Base-by-base conservation (phyloP, 1,140 invertebrate species). In the Cotesia typhae region DNA sequence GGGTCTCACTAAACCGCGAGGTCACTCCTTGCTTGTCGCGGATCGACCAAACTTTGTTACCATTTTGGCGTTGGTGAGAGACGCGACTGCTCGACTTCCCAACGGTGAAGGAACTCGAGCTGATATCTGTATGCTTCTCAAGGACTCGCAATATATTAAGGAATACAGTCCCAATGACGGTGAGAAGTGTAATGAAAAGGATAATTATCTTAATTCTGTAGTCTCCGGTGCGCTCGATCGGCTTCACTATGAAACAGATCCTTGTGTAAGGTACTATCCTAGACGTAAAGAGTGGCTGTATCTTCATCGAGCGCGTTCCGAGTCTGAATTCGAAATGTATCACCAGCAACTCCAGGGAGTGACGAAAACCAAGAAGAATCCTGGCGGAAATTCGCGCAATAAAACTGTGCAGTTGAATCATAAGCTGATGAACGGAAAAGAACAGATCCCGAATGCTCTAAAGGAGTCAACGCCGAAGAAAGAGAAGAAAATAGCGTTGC, bases 21-120 rank as follows among this genome's bases (percentile, higher is more conserved):
- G 94, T 36, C 95, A 97, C 82, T 93, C 93, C 2, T 88, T 98
- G 63, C 87, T 98, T 64, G 91, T 92, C 0, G 91, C 92, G 3
- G 93, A 95, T 81, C 87, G 96, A 55, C 96, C 96, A 35, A 94
- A 96, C 70, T 97, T 93, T 85, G 96, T 97, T 9, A 96, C 95
- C 4, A 96, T 98, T 80, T 84, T 97, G 5, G 94, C 95, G 10
- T 87, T 98, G 51, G 95, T 98, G 7, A 87, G 96, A 53, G 96
- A 98, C 88, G 95, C 96, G 3, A 94, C 96, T 0, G 96, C 97
- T 0, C 87, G 97, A 57, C 87, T 98, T 70, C 96, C 97, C 0
- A 98, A 96, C 84, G 96, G 96, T 0, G 95, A 98, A 88, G 96
- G 97, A 28, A 97, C 96, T 0, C 86, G 96, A 36, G 91, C 93